A percentile compares a stretch with the other conserved stretches of the same genome.
phyloP scores from a whole-genome alignment of 2,113 vertebrate species.

The Amazona guildingii region DNA sequence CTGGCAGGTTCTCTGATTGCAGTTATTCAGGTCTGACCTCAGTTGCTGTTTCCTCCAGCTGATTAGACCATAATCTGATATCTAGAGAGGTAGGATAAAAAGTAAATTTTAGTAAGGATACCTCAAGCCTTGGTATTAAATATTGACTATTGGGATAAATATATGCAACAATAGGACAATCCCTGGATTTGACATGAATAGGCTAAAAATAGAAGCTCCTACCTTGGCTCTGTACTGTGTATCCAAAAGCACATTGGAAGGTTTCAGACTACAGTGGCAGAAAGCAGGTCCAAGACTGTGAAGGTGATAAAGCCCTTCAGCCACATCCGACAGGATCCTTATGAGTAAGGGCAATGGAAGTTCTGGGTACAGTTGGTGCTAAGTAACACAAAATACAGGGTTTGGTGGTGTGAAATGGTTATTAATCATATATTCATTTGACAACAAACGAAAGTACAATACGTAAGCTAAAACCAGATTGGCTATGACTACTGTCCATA shows the following conservation, averaged over 20 bases:
- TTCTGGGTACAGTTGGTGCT: constrained; percentile 68
- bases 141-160: neutral
- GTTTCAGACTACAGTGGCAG: constrained; percentile 69
- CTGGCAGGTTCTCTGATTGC: neutral
- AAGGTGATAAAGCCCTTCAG: constrained; percentile 70
- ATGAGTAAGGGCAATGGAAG: constrained; percentile 62
- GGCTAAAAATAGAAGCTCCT: neutral
- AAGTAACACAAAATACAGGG: neutral
- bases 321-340: constrained; percentile 69
- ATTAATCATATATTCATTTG: neutral
- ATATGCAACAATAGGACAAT: neutral
- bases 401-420: neutral
- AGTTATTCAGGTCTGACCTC: constrained; percentile 21
- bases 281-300: constrained; percentile 53
- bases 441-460: neutral
- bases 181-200: neutral
- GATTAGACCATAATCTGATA: constrained; percentile 57
- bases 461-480: neutral
- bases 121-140: neutral
- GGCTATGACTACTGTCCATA: neutral
- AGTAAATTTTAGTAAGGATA: neutral
- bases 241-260: constrained; percentile 76
- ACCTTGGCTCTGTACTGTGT: constrained; percentile 75
- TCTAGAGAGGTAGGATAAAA: neutral
- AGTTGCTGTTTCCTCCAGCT: constrained; percentile 35